Conservation (phyloP, 2,888 invertebrate genomes). For the Beris morrisii region DNA sequence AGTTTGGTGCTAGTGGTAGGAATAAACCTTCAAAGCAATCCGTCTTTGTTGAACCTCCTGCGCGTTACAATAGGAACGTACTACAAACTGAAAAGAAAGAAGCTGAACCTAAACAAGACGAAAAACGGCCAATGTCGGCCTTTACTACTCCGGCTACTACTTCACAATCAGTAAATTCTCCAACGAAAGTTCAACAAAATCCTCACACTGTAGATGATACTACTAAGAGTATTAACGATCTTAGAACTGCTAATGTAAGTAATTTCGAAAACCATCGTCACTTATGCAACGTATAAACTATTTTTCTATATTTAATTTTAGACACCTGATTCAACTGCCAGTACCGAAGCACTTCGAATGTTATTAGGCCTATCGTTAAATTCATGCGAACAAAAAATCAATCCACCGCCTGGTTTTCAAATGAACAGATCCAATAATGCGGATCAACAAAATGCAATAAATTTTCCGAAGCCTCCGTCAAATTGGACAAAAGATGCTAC, state of each 20-base stretch:
- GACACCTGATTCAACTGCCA: neutral
- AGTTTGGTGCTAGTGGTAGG: neutral
- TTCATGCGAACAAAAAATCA: neutral
- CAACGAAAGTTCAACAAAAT: neutral
- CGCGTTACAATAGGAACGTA: neutral
- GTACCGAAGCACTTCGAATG: slow-evolving; percentile 17
- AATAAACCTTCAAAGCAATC: neutral
- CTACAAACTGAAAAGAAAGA: neutral
- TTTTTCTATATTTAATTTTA: slow-evolving; percentile 5
- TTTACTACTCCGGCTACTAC: neutral
- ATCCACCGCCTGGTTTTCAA: neutral
- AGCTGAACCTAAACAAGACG: too few relatives aligned
- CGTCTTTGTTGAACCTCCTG: slow-evolving; percentile 13
- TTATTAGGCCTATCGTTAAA: neutral
- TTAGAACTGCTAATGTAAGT: neutral
- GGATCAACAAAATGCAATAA: slow-evolving; percentile 7
- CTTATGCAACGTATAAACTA: neutral
- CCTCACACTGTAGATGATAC: neutral
- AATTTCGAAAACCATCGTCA: neutral
- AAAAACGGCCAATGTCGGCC: neutral
- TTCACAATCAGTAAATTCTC: neutral
- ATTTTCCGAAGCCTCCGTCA: slow-evolving; percentile 37
- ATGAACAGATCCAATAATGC: neutral
- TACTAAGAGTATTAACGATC: neutral
- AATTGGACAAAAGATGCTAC: slow-evolving; percentile 34